phyloP scores from a whole-genome alignment of 2,888 invertebrate species.

The Stenolophus ochropezus region DNA sequence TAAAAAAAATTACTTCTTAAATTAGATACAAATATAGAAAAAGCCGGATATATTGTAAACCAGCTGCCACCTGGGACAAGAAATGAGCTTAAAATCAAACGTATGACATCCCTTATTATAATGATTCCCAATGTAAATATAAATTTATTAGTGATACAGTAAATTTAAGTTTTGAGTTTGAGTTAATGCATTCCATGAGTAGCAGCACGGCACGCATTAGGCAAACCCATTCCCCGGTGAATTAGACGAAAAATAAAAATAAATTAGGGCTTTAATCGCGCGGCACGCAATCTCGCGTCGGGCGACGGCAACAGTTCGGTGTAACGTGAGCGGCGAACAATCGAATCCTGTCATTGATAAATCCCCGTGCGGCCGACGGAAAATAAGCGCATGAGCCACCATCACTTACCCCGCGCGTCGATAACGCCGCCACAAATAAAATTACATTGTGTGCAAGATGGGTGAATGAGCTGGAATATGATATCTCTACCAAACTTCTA shows the following conservation, averaged over 20 bases:
- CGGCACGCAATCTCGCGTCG: conserved; percentile 23
- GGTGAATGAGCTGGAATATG: neutral
- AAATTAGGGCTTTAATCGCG: conserved; percentile 33
- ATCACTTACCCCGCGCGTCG: neutral
- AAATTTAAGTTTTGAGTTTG: neutral
- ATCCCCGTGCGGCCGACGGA: neutral
- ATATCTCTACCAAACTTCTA: neutral
- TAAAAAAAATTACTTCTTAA: too few species aligned
- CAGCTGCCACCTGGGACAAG: too few species aligned
- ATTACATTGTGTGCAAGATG: neutral
- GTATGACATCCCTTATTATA: too few species aligned
- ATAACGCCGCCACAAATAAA: neutral
- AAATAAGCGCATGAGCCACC: neutral
- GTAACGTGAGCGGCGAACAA: conserved; percentile 23
- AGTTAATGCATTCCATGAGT: neutral
- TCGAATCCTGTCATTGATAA: conserved; percentile 37
- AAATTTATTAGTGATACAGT: neutral
- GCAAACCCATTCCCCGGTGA: neutral
- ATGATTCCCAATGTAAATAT: too few species aligned
- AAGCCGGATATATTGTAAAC: too few species aligned
- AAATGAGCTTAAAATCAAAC: too few species aligned
- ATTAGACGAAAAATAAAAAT: conserved; percentile 42
- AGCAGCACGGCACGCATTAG: neutral
- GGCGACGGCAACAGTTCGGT: neutral
- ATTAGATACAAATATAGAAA: too few species aligned